These are phyloP conservation scores for Tyrannus savana DNA, from an alignment of 2,113 vertebrate genomes.

Conservation along the genomic window DNA sequence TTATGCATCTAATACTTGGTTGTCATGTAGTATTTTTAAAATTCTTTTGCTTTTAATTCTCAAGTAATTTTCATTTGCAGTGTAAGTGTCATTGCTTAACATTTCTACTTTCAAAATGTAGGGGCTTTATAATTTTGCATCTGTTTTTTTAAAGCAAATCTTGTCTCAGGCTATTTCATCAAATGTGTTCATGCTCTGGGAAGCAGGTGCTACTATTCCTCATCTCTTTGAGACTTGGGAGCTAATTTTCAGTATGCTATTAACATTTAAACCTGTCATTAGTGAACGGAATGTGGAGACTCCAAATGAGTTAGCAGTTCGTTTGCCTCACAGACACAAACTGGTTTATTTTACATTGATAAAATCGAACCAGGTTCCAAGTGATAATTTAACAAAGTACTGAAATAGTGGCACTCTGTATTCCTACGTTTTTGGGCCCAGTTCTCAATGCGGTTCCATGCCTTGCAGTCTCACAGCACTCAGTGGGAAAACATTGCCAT, in stretches of 20 bases:
- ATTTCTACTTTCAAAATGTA: background rate
- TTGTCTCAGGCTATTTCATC: constrained; percentile 4
- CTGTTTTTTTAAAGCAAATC: background rate
- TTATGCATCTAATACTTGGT: constrained; percentile 47
- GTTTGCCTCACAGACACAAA: background rate
- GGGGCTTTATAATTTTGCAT: background rate
- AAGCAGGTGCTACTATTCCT: constrained; percentile 52
- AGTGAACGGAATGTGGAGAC: background rate
- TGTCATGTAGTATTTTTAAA: constrained; percentile 16
- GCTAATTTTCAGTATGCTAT: background rate
- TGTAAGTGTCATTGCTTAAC: constrained; percentile 50
- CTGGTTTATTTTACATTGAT: background rate
- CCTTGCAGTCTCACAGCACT: constrained; percentile 12
- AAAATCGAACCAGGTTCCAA: background rate
- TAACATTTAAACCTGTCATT: constrained; percentile 18
- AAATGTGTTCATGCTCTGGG: constrained; percentile 40
- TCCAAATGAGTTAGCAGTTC: background rate
- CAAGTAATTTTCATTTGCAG: constrained; percentile 37
- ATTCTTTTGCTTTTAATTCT: constrained; percentile 42
- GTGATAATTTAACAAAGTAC: background rate
- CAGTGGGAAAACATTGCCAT: constrained; percentile 33
- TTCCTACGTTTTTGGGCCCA: background rate
- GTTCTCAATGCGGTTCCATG: background rate
- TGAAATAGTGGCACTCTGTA: constrained; percentile 56
- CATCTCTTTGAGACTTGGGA: background rate